Conservation (phyloP, 2,113 vertebrate genomes). For the Glaucidium brasilianum region DNA sequence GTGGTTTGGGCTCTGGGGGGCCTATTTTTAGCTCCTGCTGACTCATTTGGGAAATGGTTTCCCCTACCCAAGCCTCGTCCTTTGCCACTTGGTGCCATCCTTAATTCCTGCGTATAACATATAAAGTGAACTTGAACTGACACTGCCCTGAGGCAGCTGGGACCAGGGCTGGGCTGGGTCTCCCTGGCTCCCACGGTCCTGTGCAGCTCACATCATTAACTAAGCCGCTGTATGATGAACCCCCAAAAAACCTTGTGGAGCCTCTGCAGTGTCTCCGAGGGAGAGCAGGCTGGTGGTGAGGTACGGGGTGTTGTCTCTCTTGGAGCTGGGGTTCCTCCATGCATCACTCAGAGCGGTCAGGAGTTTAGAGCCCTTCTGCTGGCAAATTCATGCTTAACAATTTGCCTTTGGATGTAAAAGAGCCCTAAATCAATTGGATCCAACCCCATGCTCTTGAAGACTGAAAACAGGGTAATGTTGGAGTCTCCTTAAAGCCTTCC, state of each 20-base stretch:
- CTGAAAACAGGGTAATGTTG: neutral
- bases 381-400: fast-evolving
- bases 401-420: neutral
- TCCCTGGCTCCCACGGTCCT: neutral
- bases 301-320: fast-evolving
- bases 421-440: neutral
- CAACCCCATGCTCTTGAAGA: fast-evolving
- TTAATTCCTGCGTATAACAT: neutral
- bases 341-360: fast-evolving
- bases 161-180: fast-evolving
- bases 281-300: too few relatives aligned
- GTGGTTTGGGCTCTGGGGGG: neutral
- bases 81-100: neutral
- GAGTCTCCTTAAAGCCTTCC: neutral
- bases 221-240: fast-evolving
- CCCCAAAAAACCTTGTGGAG: fast-evolving
- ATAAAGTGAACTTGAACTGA: neutral
- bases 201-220: neutral
- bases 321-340: neutral
- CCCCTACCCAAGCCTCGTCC: neutral
- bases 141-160: neutral
- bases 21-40: constrained; percentile 7
- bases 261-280: neutral
- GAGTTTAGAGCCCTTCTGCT: neutral
- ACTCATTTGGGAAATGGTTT: constrained; percentile 21